phyloP scores from a whole-genome alignment of 2,888 invertebrate genomes.

The Acanthosepion lycidas region DNA sequence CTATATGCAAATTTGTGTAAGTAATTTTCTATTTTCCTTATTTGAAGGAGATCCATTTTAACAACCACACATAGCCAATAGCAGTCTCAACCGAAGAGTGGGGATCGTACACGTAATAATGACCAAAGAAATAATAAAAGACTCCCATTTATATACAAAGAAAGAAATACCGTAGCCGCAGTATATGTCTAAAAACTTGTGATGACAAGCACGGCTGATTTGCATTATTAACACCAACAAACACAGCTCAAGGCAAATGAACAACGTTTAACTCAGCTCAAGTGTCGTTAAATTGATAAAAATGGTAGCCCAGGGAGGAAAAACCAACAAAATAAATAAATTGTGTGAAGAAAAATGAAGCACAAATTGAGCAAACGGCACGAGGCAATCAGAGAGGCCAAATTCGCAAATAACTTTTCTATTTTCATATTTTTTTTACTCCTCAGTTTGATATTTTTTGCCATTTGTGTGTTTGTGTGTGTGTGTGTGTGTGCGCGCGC shows the following conservation, averaged over 20 bases:
- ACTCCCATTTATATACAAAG: background rate
- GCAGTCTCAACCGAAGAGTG: background rate
- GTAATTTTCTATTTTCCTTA: background rate
- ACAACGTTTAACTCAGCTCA: background rate
- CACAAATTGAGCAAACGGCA: background rate
- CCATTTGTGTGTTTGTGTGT: background rate
- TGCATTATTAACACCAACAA: constrained; percentile 2
- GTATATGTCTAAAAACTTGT: constrained; percentile 8
- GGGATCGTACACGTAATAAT: background rate
- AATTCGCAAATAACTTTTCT: background rate
- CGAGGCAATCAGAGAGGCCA: background rate
- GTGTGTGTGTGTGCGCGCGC: background rate
- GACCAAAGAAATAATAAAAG: constrained; percentile 2
- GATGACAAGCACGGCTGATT: constrained; percentile 9
- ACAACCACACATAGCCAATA: background rate
- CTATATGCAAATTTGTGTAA: background rate
- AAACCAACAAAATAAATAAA: background rate
- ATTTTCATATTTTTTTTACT: background rate
- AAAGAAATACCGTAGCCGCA: background rate
- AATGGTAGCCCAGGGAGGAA: background rate
- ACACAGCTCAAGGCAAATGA: background rate
- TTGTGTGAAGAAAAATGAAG: background rate
- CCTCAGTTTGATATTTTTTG: background rate
- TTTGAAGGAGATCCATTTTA: background rate
- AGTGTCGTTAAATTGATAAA: constrained; percentile 25